phyloP scores from a whole-genome alignment of 2,888 invertebrate species.

The Glyphotaelius pellucidus region DNA sequence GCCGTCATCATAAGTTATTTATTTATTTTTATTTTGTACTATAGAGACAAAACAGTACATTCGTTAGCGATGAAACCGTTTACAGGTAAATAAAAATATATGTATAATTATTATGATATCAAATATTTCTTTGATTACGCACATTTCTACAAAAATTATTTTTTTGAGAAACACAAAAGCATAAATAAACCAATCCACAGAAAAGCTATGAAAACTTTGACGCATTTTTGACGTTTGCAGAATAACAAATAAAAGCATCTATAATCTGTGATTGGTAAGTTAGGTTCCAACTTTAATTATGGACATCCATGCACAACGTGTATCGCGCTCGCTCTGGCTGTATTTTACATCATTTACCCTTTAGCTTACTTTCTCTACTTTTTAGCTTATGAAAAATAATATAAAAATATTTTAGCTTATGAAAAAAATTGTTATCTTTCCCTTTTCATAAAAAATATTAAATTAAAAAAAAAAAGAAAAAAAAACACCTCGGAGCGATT shows the following conservation, averaged over 20 bases:
- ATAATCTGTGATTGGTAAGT: no score
- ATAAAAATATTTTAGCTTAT: not conserved
- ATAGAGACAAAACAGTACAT: no score
- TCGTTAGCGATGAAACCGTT: no score
- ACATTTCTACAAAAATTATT: no score
- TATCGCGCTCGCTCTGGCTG: no score
- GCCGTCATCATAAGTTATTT: not conserved
- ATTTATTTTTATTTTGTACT: not conserved
- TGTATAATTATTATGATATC: not conserved
- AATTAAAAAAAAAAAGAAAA: not conserved
- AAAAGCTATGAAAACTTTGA: not conserved
- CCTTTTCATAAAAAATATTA: not conserved
- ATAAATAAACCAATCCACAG: no score
- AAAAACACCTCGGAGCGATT: not conserved
- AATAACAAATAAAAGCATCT: not conserved
- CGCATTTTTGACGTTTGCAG: slow-evolving; percentile 10
- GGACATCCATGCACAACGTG: no score
- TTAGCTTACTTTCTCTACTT: no score
- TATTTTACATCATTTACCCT: no score
- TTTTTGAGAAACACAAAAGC: not conserved
- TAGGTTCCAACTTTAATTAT: no score
- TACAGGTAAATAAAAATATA: no score
- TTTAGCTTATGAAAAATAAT: not conserved
- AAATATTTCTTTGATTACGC: not conserved
- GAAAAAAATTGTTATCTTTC: not conserved